Conservation (phyloP, 2,113 vertebrate genomes). For the Tauraco erythrolophus region DNA sequence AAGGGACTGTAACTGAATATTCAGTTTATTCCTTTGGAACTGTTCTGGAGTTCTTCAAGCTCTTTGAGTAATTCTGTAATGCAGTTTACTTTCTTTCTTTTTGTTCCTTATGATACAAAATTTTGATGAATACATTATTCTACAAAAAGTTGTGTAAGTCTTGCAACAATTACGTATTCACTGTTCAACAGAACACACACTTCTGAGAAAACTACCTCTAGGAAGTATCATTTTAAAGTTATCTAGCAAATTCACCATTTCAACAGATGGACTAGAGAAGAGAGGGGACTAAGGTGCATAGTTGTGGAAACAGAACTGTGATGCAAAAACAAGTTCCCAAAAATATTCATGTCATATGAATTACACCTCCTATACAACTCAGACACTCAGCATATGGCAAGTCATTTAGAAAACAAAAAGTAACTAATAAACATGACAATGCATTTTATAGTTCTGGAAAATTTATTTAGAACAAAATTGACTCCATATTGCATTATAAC, state of each 20-base stretch:
- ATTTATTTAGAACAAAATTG: not conserved
- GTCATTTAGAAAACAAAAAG: not conserved
- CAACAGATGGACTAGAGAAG: not conserved
- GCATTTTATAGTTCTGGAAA: not conserved
- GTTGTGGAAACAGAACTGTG: not conserved
- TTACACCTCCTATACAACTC: not conserved
- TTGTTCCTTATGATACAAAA: not conserved
- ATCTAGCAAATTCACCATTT: not conserved
- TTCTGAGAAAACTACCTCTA: not conserved
- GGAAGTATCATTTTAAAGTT: not conserved
- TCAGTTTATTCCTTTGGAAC: not conserved
- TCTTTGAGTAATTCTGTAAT: not conserved
- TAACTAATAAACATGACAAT: not conserved
- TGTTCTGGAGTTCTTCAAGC: not conserved
- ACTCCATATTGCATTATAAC: not conserved
- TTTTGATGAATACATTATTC: not conserved
- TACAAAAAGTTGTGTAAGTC: not conserved
- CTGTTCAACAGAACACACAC: not conserved
- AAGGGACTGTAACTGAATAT: not conserved
- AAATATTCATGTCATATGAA: not conserved
- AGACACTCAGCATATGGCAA: not conserved
- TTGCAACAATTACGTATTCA: not conserved
- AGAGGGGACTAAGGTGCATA: not conserved
- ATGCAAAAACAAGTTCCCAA: not conserved
- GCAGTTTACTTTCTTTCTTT: not conserved